A percentile compares a stretch with the other conserved stretches of the same genome.
These are phyloP conservation scores for Genyomyrus donnyi DNA, from an alignment of 2,113 vertebrate genomes.

Conservation along the genomic window DNA sequence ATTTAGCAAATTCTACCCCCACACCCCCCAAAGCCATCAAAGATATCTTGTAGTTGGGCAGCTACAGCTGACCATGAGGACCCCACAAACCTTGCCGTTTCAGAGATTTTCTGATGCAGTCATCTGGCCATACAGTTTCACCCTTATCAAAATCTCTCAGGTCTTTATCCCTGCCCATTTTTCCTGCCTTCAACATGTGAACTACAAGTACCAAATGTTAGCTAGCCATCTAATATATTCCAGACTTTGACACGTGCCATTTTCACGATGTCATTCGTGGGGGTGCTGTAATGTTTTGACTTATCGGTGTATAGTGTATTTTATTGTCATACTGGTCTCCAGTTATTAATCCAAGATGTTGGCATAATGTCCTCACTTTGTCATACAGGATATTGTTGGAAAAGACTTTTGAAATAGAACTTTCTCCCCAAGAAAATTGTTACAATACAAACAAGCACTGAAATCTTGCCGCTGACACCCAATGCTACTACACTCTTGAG, in stretches of 20 bases:
- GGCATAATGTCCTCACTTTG: neutral
- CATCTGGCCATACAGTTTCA: neutral
- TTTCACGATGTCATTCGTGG: neutral
- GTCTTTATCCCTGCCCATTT: neutral
- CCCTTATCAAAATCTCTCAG: neutral
- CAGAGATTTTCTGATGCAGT: neutral
- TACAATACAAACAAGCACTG: neutral
- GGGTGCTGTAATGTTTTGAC: neutral
- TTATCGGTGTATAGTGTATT: neutral
- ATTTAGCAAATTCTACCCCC: neutral
- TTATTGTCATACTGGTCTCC: neutral
- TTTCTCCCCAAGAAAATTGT: neutral
- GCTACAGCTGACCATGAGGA: neutral
- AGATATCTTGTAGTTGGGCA: neutral
- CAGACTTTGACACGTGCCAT: neutral
- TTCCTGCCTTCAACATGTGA: neutral
- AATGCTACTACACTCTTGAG: neutral
- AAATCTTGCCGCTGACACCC: neutral
- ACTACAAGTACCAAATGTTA: neutral
- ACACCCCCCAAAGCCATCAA: neutral
- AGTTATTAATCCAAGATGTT: neutral
- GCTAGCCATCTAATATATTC: neutral
- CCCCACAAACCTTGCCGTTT: neutral
- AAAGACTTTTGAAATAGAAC: neutral
- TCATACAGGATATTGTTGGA: neutral